Conservation (phyloP, 2,888 invertebrate species). For the Agrotis clavis region DNA sequence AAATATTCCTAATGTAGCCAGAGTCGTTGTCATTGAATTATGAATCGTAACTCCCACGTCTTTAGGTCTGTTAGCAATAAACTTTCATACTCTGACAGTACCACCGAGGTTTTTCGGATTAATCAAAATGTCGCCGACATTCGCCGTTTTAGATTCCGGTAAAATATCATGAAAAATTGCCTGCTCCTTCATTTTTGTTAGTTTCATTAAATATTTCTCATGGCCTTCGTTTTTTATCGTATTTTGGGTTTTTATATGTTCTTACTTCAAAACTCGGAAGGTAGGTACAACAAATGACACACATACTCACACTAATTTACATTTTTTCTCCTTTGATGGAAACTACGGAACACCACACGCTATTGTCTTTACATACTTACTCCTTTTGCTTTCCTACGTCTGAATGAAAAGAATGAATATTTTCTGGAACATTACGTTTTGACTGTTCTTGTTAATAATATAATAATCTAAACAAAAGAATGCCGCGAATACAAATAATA, state of each 20-base stretch:
- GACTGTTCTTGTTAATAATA: too few relatives aligned
- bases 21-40: neutral
- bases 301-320: too few relatives aligned
- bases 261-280: too few relatives aligned
- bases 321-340: too few relatives aligned
- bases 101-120: constrained; percentile 14
- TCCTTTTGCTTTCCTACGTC: too few relatives aligned
- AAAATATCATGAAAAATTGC: constrained; percentile 23
- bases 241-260: neutral
- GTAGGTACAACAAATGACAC: too few relatives aligned
- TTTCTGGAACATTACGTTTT: too few relatives aligned
- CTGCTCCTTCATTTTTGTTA: neutral
- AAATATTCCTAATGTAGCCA: constrained; percentile 15
- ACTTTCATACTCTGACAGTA: neutral
- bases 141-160: constrained; percentile 25
- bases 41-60: constrained; percentile 9
- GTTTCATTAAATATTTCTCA: constrained; percentile 6
- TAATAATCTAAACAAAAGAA: too few relatives aligned
- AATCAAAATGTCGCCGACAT: constrained; percentile 39
- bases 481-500: too few relatives aligned
- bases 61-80: neutral
- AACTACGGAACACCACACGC: too few relatives aligned
- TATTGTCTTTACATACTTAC: too few relatives aligned
- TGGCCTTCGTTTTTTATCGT: neutral
- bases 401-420: too few relatives aligned